Conservation (phyloP, 2,797 vertebrate species). For the Coendou prehensilis region DNA sequence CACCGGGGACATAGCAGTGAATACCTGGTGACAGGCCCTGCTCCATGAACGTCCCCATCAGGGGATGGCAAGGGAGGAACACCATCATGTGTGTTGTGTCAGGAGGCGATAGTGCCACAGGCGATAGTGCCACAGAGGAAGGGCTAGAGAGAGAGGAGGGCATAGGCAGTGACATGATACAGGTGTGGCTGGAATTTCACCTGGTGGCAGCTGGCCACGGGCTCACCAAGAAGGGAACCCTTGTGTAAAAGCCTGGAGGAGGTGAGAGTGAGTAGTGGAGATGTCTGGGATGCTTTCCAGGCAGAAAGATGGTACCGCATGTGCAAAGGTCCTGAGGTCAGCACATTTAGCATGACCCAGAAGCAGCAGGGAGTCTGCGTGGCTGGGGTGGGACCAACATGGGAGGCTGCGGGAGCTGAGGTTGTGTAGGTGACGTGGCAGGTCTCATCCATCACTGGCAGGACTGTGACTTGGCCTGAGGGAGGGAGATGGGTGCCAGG, state of each 20-base stretch:
- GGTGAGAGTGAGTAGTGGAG: background rate
- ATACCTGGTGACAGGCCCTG: background rate
- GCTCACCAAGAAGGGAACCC: background rate
- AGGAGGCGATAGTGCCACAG: background rate
- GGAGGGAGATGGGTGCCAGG: background rate
- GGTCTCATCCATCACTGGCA: background rate
- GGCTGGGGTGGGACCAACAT: background rate
- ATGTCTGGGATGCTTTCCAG: background rate
- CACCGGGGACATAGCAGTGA: background rate
- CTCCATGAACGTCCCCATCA: fast-evolving
- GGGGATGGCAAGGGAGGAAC: background rate
- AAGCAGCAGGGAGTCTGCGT: background rate
- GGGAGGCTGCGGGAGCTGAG: background rate
- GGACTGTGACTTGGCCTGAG: background rate
- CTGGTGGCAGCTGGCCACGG: background rate
- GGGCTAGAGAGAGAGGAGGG: background rate
- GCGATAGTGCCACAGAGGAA: background rate
- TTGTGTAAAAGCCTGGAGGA: background rate
- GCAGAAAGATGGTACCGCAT: background rate
- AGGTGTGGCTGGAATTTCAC: background rate
- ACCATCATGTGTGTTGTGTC: no score
- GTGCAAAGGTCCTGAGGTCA: background rate
- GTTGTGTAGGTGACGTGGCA: background rate
- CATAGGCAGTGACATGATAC: background rate
- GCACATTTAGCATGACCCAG: background rate